Evolutionary conservation across 2,113 vertebrate genomes (phyloP).

Genomic region (Patagioenas fasciata): DNA sequence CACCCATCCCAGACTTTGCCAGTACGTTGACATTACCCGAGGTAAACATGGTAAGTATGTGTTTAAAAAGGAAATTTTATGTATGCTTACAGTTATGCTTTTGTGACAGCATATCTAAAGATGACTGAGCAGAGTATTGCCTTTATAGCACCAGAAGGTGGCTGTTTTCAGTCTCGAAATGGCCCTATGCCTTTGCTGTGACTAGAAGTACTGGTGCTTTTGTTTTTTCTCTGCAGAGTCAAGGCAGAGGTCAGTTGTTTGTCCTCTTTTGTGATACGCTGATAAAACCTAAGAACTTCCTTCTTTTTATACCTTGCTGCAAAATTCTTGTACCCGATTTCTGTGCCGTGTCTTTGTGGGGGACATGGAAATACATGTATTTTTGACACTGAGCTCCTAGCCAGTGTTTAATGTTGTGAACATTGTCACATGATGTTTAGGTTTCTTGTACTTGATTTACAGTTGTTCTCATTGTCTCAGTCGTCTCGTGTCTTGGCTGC

Average conservation of each 20-base stretch:
- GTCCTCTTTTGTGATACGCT: neutral
- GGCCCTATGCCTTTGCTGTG: neutral
- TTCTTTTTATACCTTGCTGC: neutral
- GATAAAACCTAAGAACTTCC: neutral
- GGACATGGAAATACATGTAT: neutral
- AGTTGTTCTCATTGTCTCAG: neutral
- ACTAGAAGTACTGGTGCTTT: neutral
- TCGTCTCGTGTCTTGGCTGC: neutral
- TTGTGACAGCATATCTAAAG: neutral
- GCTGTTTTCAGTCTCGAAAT: neutral
- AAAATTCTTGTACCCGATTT: neutral
- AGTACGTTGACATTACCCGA: slow-evolving; percentile 94
- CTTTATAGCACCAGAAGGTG: neutral
- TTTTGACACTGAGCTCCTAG: neutral
- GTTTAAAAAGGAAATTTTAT: neutral
- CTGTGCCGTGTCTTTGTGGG: neutral
- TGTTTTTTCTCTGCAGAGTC: neutral
- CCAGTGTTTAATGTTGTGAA: neutral
- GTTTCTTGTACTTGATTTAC: neutral
- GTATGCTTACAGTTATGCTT: neutral
- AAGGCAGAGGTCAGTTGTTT: neutral
- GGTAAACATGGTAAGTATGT: slow-evolving; percentile 91
- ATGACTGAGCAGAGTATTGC: neutral
- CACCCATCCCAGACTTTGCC: slow-evolving; percentile 93
- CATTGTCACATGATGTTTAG: neutral